Evolutionary conservation across 2,888 invertebrate species (phyloP).

Genomic region (Drosophila maculinotata): DNA sequence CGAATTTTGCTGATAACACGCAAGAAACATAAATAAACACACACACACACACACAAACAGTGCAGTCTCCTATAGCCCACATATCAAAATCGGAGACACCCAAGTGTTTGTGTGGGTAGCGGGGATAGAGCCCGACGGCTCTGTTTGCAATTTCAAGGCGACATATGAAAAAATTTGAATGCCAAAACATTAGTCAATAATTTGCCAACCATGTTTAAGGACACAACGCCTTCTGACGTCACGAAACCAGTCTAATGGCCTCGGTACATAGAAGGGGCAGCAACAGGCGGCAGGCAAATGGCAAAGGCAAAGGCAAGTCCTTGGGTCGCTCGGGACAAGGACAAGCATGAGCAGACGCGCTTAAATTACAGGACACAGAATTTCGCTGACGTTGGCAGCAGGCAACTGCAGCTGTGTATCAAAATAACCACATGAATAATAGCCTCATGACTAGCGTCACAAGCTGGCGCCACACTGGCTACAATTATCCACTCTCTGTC

Average conservation of each 20-base stretch:
- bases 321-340: conserved; percentile 41
- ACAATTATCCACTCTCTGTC: conserved; percentile 4
- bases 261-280: conserved; percentile 25
- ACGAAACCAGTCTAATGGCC: conserved; percentile 29
- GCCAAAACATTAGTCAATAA: conserved; percentile 34
- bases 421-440: conserved; percentile 2
- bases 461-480: conserved; percentile 33
- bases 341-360: no score
- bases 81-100: conserved; percentile 6
- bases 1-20: conserved; percentile 13
- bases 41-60: neutral
- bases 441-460: conserved; percentile 11
- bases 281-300: conserved; percentile 43
- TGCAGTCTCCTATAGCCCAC: neutral
- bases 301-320: conserved; percentile 27
- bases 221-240: conserved; percentile 46
- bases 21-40: neutral
- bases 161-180: conserved; percentile 9
- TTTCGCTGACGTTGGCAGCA: no score
- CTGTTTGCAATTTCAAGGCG: conserved; percentile 2
- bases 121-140: neutral
- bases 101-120: conserved; percentile 10
- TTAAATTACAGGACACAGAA: no score
- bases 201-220: conserved; percentile 27
- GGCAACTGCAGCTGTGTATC: no score